These are phyloP conservation scores for Lasioglossum baleicum DNA, from an alignment of 1,140 invertebrate species.

Conservation along the genomic window DNA sequence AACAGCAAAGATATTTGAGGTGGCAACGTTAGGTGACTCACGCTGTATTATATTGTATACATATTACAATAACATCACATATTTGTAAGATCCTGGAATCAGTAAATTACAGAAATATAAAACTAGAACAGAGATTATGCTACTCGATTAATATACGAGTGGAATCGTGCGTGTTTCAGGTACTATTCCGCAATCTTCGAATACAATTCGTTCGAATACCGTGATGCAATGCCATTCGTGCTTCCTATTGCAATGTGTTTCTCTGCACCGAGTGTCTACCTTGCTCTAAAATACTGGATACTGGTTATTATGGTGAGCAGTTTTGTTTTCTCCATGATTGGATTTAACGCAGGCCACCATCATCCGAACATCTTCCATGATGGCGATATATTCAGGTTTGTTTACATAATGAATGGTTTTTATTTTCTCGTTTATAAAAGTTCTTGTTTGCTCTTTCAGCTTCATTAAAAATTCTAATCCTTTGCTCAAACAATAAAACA, in stretches of 20 bases:
- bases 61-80: too few species aligned
- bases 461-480: too few species aligned
- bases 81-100: too few species aligned
- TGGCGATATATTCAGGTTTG: conserved; percentile 83
- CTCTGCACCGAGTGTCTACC: conserved; percentile 64
- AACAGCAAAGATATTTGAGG: too few species aligned
- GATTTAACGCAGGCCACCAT: conserved; percentile 89
- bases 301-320: conserved; percentile 82
- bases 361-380: conserved; percentile 92
- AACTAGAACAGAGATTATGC: too few species aligned
- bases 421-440: too few species aligned
- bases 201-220: conserved; percentile 57
- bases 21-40: too few species aligned
- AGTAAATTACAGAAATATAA: too few species aligned
- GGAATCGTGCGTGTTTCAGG: conserved; percentile 54
- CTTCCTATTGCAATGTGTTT: conserved; percentile 81
- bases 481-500: background rate
- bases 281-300: conserved; percentile 81
- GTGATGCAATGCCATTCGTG: conserved; percentile 78
- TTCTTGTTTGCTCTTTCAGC: too few species aligned
- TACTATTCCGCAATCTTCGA: conserved; percentile 60
- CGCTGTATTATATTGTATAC: too few species aligned
- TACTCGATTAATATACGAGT: background rate
- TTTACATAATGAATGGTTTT: background rate
- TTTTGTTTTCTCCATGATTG: conserved; percentile 84